Base-by-base conservation (phyloP, 2,113 vertebrate species). In the Peromyscus maniculatus region DNA sequence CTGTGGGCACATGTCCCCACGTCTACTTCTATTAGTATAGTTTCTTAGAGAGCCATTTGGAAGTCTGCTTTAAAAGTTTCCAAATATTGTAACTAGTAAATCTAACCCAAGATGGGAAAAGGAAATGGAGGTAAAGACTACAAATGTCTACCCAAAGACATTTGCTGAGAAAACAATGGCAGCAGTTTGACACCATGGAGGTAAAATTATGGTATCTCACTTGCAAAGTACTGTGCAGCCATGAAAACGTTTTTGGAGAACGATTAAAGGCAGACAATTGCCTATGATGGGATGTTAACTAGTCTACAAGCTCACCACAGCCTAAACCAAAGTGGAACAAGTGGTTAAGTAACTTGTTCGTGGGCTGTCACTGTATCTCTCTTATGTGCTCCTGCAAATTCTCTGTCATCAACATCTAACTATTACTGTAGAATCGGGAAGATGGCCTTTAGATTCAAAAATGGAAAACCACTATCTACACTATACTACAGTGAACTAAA, bases 111-210 rank as follows among this genome's bases (percentile, higher is more conserved):
- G 69, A 84, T 49, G 91, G 90, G 87, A 46, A 90, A 95, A 97
- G 39, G 71, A 95, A 97, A 96, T 74, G 93, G 55, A 89, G 79
- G 17, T 93, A 92, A 95, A 43, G 43, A 43, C 43, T 43, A 43
- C 43, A 43, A 72, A 3, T 91, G 66, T 97, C 93, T 21, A 92
- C 24, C 19, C 72, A 84, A 92, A 91, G 80, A 91, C 5, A n/a
- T 71, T 87, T 95, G 57, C 39, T 87, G 13, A 94, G 88, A 91
- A 96, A 97, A 97, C 26, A 96, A 96, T 64, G 69, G 15, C 31
- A 95, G 36, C 67, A 67, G 67, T 43, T 15, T 86, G 52, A 57
- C 87, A 91, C 57, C 7, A 95, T 15, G 13, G 79, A 49, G 89
- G 64, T n/a, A 84, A 92, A 95, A 93, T 92, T 75, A 87, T 13